phyloP scores from a whole-genome alignment of 2,113 vertebrate species.

The Vulpes lagopus region DNA sequence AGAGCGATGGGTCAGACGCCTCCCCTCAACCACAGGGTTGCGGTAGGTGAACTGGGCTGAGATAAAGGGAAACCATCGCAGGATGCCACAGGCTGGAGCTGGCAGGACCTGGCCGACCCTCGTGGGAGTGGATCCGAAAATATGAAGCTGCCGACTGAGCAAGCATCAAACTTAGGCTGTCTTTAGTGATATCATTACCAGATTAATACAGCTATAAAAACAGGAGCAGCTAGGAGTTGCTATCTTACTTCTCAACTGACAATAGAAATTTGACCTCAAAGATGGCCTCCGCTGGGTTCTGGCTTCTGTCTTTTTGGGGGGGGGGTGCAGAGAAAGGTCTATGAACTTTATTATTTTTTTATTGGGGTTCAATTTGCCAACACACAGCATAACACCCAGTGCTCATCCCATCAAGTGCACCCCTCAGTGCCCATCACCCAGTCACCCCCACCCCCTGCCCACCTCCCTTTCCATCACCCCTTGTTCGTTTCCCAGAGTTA shows the following conservation, averaged over 20 bases:
- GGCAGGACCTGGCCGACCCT: neutral
- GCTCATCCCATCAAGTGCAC: too few species aligned
- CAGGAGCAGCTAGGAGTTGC: neutral
- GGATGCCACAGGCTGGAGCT: neutral
- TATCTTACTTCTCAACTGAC: neutral
- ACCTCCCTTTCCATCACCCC: too few species aligned
- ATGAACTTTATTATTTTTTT: too few species aligned
- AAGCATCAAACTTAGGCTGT: neutral
- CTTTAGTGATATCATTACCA: neutral
- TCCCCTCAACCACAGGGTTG: neutral
- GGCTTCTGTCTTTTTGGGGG: too few species aligned
- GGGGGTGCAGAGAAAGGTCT: too few species aligned
- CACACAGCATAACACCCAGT: too few species aligned
- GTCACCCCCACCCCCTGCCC: too few species aligned
- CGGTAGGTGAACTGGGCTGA: neutral
- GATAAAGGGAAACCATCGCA: neutral
- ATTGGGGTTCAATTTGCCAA: too few species aligned
- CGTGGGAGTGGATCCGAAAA: neutral
- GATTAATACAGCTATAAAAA: constrained; percentile 1
- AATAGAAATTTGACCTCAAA: constrained; percentile 12
- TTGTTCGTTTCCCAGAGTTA: too few species aligned
- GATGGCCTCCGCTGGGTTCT: neutral
- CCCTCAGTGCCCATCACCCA: too few species aligned
- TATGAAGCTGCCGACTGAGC: neutral
- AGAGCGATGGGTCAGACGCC: neutral